These are phyloP conservation scores for Sycobia sp. DNA, from an alignment of 1,140 invertebrate genomes.

Conservation along the genomic window DNA sequence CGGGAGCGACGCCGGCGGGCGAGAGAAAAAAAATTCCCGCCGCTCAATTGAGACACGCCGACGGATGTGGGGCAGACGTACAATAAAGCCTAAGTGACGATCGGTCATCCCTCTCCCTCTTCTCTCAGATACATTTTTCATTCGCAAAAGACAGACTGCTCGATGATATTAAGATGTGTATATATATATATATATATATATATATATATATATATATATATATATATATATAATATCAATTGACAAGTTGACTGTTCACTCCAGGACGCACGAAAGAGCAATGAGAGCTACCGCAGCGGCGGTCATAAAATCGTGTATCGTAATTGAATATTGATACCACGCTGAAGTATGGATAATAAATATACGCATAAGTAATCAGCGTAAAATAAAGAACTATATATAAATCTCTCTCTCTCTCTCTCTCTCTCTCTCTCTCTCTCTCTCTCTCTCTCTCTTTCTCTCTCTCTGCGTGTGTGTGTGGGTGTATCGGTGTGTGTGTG, in stretches of 20 bases:
- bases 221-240: too few relatives aligned
- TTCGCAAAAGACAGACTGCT: not conserved
- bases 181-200: conserved; percentile 9
- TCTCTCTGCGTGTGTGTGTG: too few relatives aligned
- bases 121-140: conserved; percentile 11
- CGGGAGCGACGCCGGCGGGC: too few relatives aligned
- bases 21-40: not conserved
- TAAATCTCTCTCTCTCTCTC: too few relatives aligned
- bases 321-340: conserved; percentile 25
- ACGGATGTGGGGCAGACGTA: not conserved
- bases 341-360: conserved; percentile 7
- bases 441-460: too few relatives aligned
- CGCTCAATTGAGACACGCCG: not conserved
- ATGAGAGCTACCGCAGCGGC: conserved; percentile 2
- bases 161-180: not conserved
- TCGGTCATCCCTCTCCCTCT: too few relatives aligned
- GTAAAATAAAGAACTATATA: conserved; percentile 4
- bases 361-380: not conserved
- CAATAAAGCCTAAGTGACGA: conserved; percentile 20
- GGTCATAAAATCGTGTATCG: conserved; percentile 1
- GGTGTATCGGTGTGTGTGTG: too few relatives aligned
- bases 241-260: conserved; percentile 25
- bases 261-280: too few relatives aligned
- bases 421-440: too few relatives aligned
- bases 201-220: too few relatives aligned